A percentile compares a stretch with the other conserved stretches of the same genome.
Conservation (phyloP, 2,888 invertebrate genomes). For the Schizaphis graminum region DNA sequence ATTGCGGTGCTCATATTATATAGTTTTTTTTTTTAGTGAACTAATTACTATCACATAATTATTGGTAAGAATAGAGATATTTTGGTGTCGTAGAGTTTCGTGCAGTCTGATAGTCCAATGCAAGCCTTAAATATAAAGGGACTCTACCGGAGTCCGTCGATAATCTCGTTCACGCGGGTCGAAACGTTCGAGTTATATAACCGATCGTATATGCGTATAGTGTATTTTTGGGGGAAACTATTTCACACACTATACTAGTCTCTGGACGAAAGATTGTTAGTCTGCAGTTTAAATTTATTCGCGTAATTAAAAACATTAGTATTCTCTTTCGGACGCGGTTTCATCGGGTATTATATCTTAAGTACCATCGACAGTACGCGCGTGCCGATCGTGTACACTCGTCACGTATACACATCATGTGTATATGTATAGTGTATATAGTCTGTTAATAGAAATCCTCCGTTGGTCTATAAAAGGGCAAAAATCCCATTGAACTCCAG, state of each 20-base stretch:
- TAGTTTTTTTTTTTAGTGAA: not conserved
- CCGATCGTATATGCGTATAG: not conserved
- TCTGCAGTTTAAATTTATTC: not conserved
- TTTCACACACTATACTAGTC: not conserved
- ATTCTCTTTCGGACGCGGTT: constrained; percentile 14
- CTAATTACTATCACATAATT: not conserved
- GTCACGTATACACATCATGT: not conserved
- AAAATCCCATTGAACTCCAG: constrained; percentile 20
- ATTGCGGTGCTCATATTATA: too few species aligned
- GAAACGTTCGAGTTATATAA: not conserved
- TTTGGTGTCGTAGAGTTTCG: not conserved
- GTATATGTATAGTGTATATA: not conserved
- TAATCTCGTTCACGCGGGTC: not conserved
- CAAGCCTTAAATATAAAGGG: not conserved
- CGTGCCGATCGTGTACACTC: not conserved
- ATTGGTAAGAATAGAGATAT: not conserved
- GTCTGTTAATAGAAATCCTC: not conserved
- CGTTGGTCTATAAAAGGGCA: not conserved
- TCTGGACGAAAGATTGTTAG: not conserved
- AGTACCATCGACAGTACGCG: not conserved
- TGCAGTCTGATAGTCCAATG: not conserved
- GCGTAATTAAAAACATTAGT: constrained; percentile 29
- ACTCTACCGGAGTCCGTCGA: not conserved
- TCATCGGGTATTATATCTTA: not conserved
- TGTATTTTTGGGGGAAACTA: not conserved